A percentile compares a stretch with the other conserved stretches of the same genome.
phyloP scores from a whole-genome alignment of 2,113 vertebrate genomes.

The Elephas maximus region DNA sequence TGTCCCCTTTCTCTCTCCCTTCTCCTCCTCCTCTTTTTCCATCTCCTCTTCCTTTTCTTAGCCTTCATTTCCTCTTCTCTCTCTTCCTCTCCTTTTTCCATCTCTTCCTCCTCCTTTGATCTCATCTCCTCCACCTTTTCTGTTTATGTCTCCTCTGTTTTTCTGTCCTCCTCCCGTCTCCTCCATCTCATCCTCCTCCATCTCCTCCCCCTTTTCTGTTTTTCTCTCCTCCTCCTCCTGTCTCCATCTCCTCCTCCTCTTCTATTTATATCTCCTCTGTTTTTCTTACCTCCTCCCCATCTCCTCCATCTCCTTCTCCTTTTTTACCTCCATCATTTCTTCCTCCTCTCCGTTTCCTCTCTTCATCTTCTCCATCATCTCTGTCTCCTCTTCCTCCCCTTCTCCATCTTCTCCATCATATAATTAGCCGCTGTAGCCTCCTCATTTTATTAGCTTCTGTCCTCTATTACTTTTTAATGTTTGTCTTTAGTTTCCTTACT shows the following conservation, averaged over 20 bases:
- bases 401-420: not conserved
- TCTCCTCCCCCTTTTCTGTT: not conserved
- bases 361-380: not conserved
- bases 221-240: not conserved
- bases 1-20: not conserved
- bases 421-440: not conserved
- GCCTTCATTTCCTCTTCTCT: not conserved
- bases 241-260: not conserved
- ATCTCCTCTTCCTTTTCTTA: not conserved
- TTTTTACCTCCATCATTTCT: not conserved
- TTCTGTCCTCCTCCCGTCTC: not conserved
- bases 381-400: not conserved
- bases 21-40: not conserved
- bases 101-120: no score
- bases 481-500: not conserved
- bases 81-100: not conserved
- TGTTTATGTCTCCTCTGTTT: not conserved
- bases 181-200: not conserved
- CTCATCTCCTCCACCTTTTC: not conserved
- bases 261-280: not conserved
- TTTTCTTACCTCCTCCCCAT: not conserved
- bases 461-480: not conserved
- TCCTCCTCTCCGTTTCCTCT: not conserved
- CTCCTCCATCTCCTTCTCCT: not conserved
- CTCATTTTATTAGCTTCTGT: not conserved